Conservation (phyloP, 2,888 invertebrate genomes). For the Amphipoea oculea region DNA sequence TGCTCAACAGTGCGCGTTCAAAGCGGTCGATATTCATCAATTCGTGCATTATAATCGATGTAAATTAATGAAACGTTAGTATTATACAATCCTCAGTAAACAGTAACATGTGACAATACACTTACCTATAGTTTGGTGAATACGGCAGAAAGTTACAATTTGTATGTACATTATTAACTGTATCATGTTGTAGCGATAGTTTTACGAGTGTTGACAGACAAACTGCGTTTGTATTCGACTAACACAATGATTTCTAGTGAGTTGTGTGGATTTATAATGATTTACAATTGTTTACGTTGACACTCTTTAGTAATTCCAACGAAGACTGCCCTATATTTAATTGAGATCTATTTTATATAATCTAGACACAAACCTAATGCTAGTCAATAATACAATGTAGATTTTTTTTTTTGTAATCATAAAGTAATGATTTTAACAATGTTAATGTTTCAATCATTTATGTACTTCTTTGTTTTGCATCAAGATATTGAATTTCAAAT, state of each 20-base stretch:
- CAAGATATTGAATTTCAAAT: conserved; percentile 28
- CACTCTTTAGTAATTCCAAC: conserved; percentile 88
- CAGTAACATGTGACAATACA: conserved; percentile 89
- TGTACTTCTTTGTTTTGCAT: conserved; percentile 39
- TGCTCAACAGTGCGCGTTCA: conserved; percentile 30
- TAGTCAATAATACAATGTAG: conserved; percentile 82
- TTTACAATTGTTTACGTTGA: conserved; percentile 86
- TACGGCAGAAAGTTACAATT: conserved; percentile 88
- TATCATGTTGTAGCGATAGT: conserved; percentile 80
- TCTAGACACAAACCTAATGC: conserved; percentile 87
- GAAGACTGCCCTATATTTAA: conserved; percentile 90
- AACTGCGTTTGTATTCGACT: conserved; percentile 76
- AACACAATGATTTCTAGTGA: conserved; percentile 77
- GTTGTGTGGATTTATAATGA: conserved; percentile 82
- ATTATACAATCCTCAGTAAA: conserved; percentile 84
- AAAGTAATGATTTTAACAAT: conserved; percentile 59
- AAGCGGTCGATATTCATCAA: conserved; percentile 37
- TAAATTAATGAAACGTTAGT: conserved; percentile 79
- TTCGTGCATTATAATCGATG: conserved; percentile 66
- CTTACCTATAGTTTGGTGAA: conserved; percentile 89
- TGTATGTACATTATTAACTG: conserved; percentile 78
- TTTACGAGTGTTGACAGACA: conserved; percentile 80
- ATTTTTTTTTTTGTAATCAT: conserved; percentile 74
- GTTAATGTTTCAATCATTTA: conserved; percentile 49
- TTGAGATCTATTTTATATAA: conserved; percentile 90